Evolutionary conservation across 23 tunicate species (phyloP).

Genomic region (Clavelina lepadiformis): DNA sequence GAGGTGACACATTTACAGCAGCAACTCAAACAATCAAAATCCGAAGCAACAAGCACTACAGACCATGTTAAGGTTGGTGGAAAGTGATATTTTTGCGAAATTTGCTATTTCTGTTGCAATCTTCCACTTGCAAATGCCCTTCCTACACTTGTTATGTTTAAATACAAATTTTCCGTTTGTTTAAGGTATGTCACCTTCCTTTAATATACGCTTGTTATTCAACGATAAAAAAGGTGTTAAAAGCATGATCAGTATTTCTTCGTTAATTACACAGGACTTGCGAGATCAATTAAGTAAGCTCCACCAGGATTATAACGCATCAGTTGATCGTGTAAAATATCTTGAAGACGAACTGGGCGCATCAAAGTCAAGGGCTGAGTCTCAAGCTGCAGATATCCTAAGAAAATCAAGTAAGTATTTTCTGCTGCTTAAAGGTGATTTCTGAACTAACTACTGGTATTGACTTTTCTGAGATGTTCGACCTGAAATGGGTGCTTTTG

Average conservation of each 20-base stretch:
- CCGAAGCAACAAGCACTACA: conserved; percentile 45
- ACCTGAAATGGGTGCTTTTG: too few species aligned
- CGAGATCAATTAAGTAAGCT: conserved; percentile 39
- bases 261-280: conserved; percentile 41
- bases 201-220: neutral
- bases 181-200: neutral
- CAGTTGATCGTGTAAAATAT: conserved; percentile 20
- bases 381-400: conserved; percentile 62
- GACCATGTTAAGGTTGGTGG: conserved; percentile 51
- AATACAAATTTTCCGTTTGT: neutral
- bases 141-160: neutral
- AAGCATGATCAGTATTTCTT: neutral
- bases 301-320: conserved; percentile 34
- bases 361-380: conserved; percentile 26
- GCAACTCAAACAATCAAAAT: conserved; percentile 30
- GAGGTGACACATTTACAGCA: conserved; percentile 31
- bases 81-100: neutral
- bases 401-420: conserved; percentile 80
- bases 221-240: neutral
- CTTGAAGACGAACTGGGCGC: conserved; percentile 47
- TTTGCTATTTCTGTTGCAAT: neutral
- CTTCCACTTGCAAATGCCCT: neutral
- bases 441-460: too few species aligned
- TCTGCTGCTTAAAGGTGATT: too few species aligned
- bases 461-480: too few species aligned